Conservation (phyloP, 2,797 vertebrate species). For the Platalea minor region DNA sequence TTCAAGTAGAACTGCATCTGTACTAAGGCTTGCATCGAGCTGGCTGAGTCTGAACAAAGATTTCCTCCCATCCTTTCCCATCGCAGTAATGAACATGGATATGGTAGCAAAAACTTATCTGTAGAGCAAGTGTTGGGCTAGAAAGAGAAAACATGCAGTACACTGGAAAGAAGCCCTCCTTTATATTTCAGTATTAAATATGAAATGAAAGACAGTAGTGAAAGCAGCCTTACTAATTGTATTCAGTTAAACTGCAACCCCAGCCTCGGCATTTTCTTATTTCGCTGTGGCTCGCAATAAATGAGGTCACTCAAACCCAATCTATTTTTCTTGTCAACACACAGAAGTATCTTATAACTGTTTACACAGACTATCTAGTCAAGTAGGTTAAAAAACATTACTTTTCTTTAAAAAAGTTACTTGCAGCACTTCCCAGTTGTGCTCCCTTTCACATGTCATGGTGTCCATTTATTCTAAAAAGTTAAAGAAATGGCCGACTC, state of each 20-base stretch:
- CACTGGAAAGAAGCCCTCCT: background rate
- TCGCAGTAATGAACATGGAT: background rate
- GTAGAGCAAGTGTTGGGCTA: background rate
- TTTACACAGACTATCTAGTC: background rate
- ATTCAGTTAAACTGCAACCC: background rate
- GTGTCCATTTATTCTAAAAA: background rate
- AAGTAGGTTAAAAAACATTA: background rate
- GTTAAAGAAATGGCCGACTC: background rate
- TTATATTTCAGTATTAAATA: background rate
- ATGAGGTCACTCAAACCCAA: background rate
- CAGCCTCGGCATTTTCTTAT: background rate
- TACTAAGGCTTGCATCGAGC: background rate
- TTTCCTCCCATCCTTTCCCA: background rate
- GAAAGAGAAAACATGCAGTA: background rate
- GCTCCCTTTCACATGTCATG: background rate
- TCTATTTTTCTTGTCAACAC: background rate
- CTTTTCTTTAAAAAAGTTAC: background rate
- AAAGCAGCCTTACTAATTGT: background rate
- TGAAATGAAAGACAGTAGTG: background rate
- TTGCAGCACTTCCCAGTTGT: background rate
- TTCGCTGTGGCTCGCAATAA: background rate
- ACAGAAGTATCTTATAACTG: background rate
- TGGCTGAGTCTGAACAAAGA: background rate
- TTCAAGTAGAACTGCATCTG: background rate
- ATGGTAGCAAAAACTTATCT: background rate